Percentiles rank a stretch among this genome's conserved stretches.
Evolutionary conservation across 2,797 vertebrate species (phyloP).

Genomic region (Chelmon rostratus): DNA sequence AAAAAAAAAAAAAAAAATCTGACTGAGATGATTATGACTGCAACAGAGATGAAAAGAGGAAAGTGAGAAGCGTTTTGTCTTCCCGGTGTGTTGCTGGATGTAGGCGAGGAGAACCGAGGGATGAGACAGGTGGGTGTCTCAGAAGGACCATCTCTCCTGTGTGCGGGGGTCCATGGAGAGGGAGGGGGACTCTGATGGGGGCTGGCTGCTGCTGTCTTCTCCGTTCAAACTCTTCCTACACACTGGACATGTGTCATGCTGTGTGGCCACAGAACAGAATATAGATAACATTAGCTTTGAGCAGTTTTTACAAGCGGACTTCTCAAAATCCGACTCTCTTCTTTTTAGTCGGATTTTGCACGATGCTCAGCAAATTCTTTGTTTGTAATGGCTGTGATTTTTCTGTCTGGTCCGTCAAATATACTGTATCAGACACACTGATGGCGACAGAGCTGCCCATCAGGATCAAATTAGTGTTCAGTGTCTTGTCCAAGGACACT

Average conservation of each 20-base stretch:
- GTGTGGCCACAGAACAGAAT: conserved; percentile 56
- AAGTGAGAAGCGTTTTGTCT: conserved; percentile 59
- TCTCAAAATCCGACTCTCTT: too few species aligned
- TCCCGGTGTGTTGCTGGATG: conserved; percentile 52
- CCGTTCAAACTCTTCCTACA: conserved; percentile 97
- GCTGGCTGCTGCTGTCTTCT: conserved; percentile 91
- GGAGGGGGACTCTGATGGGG: conserved; percentile 86
- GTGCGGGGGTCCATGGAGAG: conserved; percentile 90
- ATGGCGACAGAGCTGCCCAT: neutral
- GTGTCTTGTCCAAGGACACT: neutral
- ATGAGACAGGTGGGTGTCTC: conserved; percentile 74
- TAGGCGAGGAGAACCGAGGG: conserved; percentile 43
- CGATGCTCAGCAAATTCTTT: neutral
- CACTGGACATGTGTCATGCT: conserved; percentile 98
- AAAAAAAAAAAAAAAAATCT: conserved; percentile 50
- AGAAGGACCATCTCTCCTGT: conserved; percentile 97
- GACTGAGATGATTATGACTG: conserved; percentile 73
- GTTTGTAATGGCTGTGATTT: neutral
- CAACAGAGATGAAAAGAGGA: conserved; percentile 62
- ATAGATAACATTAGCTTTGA: conserved; percentile 20
- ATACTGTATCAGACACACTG: neutral
- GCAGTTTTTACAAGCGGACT: neutral
- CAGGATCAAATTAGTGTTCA: neutral
- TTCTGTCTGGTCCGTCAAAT: neutral
- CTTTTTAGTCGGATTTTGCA: conserved; percentile 10